phyloP scores from a whole-genome alignment of 2,113 vertebrate genomes.

The Zosterops lateralis region DNA sequence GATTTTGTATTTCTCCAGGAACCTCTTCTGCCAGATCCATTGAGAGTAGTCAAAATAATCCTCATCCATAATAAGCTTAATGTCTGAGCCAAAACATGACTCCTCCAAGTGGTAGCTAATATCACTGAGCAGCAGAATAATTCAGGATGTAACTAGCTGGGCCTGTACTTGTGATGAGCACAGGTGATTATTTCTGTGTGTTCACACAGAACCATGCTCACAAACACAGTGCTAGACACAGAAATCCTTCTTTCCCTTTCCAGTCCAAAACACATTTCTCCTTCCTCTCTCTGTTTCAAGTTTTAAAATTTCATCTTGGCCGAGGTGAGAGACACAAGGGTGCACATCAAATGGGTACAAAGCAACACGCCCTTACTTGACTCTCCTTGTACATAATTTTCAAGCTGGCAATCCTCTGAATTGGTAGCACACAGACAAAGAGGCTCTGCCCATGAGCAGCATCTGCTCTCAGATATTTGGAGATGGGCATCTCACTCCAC shows the following conservation, averaged over 20 bases:
- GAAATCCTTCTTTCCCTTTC: not conserved
- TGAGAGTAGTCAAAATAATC: slow-evolving; percentile 21
- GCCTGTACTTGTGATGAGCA: not conserved
- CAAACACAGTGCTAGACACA: not conserved
- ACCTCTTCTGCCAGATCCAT: not conserved
- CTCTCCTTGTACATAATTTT: not conserved
- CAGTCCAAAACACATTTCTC: not conserved
- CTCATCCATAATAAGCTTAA: not conserved
- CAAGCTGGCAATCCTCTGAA: not conserved
- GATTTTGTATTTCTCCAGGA: slow-evolving; percentile 20
- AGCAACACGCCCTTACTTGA: not conserved
- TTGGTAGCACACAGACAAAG: not conserved
- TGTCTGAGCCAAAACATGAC: not conserved
- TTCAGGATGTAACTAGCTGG: not conserved
- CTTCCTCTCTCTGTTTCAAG: accelerated
- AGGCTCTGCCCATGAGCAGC: not conserved
- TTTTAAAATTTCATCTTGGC: not conserved
- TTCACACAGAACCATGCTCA: not conserved
- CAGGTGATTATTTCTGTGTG: not conserved
- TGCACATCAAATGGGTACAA: not conserved
- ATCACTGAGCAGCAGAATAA: not conserved
- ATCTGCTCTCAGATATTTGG: not conserved
- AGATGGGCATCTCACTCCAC: not conserved
- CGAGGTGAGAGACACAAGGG: not conserved
- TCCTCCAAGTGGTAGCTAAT: not conserved